A percentile compares a stretch with the other conserved stretches of the same genome.
Evolutionary conservation across 2,113 vertebrate species (phyloP).

Genomic region (Chiloscyllium plagiosum): DNA sequence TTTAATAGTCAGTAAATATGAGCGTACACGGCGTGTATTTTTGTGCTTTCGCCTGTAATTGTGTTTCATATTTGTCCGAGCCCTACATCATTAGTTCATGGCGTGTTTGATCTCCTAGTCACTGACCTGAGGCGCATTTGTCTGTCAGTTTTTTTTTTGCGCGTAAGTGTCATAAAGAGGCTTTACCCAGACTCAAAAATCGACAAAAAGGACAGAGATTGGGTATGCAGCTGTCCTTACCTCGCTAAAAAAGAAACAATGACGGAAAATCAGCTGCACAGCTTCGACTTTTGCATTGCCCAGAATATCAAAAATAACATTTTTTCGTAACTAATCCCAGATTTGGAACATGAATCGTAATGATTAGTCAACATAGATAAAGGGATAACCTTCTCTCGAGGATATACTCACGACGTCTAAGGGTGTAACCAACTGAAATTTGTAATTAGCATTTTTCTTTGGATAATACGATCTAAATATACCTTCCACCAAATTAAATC

Average conservation of each 20-base stretch:
- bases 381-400: neutral
- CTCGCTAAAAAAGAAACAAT: neutral
- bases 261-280: neutral
- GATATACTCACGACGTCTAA: too few relatives aligned
- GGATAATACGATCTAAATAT: neutral
- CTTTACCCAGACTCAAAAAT: slow-evolving; percentile 16
- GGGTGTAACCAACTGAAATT: neutral
- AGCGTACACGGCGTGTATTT: neutral
- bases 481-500: neutral
- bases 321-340: neutral
- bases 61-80: slow-evolving; percentile 39
- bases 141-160: slow-evolving; percentile 41
- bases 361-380: slow-evolving; percentile 8
- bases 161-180: neutral
- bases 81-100: slow-evolving; percentile 31
- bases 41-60: slow-evolving; percentile 55
- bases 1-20: neutral
- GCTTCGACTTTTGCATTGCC: neutral
- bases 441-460: neutral
- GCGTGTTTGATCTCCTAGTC: slow-evolving; percentile 56
- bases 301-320: neutral
- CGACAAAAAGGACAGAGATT: neutral
- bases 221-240: neutral
- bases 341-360: neutral
- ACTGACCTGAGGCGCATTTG: slow-evolving; percentile 47